These are phyloP conservation scores for Acanthurus lineatus DNA, from an alignment of 2,797 vertebrate genomes.

Conservation along the genomic window DNA sequence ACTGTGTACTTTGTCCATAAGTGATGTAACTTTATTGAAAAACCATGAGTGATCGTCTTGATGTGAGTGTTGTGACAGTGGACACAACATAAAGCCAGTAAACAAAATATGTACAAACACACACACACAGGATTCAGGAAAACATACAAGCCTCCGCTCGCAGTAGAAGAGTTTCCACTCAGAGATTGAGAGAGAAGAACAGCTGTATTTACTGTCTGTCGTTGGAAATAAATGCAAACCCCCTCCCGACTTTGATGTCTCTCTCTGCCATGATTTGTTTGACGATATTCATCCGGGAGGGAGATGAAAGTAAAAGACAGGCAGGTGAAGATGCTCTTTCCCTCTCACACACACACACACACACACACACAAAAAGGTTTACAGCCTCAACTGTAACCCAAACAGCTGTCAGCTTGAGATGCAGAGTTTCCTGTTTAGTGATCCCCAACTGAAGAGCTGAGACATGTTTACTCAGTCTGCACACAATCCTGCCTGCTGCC, in stretches of 20 bases:
- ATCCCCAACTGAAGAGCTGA: conserved; percentile 15
- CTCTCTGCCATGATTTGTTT: conserved; percentile 64
- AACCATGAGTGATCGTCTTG: conserved; percentile 41
- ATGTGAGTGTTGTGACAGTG: conserved; percentile 44
- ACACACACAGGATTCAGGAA: conserved; percentile 55
- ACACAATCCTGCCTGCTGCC: not conserved
- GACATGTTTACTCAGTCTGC: conserved; percentile 37
- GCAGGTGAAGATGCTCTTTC: conserved; percentile 46
- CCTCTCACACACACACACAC: not conserved
- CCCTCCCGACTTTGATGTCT: conserved; percentile 50
- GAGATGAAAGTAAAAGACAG: conserved; percentile 37
- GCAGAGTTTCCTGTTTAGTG: conserved; percentile 49
- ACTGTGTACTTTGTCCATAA: conserved; percentile 63
- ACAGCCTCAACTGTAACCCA: conserved; percentile 7
- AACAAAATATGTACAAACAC: conserved; percentile 19
- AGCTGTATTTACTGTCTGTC: conserved; percentile 81
- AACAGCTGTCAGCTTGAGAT: conserved; percentile 44
- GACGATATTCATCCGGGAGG: conserved; percentile 28
- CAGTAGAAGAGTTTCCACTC: conserved; percentile 57
- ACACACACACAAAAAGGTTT: conserved; percentile 5
- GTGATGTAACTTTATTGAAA: conserved; percentile 61
- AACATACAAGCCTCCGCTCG: conserved; percentile 58
- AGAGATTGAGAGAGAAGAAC: conserved; percentile 64
- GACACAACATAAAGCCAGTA: conserved; percentile 67
- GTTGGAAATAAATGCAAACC: conserved; percentile 82